A percentile compares a stretch with the other conserved stretches of the same genome.
Evolutionary conservation across 1,140 invertebrate species (phyloP).

Genomic region (Anoplophora glabripennis): DNA sequence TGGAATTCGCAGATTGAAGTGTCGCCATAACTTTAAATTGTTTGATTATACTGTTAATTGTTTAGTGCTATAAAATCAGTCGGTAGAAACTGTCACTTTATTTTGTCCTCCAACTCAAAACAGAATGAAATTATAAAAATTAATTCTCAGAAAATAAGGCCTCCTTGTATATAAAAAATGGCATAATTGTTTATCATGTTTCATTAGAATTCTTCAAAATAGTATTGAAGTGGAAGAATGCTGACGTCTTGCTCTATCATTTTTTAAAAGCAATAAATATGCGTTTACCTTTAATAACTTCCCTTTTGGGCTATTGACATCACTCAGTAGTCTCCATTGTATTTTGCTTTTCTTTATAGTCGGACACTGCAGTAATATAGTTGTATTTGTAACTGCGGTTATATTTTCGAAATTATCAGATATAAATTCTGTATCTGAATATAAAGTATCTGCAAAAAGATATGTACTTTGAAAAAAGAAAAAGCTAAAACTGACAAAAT

Average conservation of each 20-base stretch:
- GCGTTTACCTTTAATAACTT: not conserved
- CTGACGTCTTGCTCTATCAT: not conserved
- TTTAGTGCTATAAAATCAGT: too few species aligned
- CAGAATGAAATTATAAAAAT: too few species aligned
- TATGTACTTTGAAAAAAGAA: not conserved
- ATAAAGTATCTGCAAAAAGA: constrained; percentile 1
- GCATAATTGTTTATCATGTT: too few species aligned
- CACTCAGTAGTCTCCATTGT: not conserved
- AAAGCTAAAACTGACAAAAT: too few species aligned
- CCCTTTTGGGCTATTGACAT: not conserved
- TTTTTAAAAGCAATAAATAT: not conserved
- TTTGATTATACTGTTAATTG: too few species aligned
- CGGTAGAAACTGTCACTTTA: too few species aligned
- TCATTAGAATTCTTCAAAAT: not conserved
- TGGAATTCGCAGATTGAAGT: too few species aligned
- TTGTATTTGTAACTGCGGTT: not conserved
- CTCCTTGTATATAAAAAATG: too few species aligned
- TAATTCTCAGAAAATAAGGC: too few species aligned
- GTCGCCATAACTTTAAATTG: too few species aligned
- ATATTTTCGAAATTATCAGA: constrained; percentile 5
- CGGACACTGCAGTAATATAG: not conserved
- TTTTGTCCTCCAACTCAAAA: too few species aligned
- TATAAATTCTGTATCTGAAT: not conserved
- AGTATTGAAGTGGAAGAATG: not conserved
- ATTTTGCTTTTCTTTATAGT: not conserved